These are phyloP conservation scores for Lymantria dispar DNA, from an alignment of 2,888 invertebrate genomes.

Conservation along the genomic window DNA sequence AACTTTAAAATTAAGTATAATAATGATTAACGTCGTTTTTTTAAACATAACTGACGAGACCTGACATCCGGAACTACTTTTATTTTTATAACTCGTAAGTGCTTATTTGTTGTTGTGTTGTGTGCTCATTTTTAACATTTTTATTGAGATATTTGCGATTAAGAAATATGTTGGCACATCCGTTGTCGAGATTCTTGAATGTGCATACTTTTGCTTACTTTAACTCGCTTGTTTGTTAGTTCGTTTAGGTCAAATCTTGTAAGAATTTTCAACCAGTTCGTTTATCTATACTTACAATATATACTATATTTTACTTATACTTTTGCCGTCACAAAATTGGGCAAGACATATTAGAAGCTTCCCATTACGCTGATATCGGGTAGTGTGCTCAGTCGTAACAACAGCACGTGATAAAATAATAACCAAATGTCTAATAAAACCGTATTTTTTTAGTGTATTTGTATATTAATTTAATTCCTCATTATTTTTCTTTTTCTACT, in stretches of 20 bases:
- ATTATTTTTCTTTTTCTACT: conserved; percentile 19
- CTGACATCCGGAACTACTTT: conserved; percentile 67
- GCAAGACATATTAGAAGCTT: no score
- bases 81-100: conserved; percentile 48
- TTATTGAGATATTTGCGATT: conserved; percentile 35
- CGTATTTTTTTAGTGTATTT: no score
- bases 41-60: conserved; percentile 64
- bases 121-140: conserved; percentile 20
- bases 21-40: conserved; percentile 76
- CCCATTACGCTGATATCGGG: no score
- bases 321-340: no score
- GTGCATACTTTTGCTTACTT: conserved; percentile 26
- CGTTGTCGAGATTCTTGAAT: conserved; percentile 34
- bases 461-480: conserved; percentile 9
- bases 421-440: no score
- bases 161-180: conserved; percentile 39
- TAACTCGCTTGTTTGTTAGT: no score
- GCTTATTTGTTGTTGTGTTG: conserved; percentile 43
- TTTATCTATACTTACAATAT: no score
- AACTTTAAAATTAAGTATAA: conserved; percentile 74
- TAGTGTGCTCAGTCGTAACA: no score
- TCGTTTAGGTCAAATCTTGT: no score
- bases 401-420: no score
- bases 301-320: no score
- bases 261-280: no score